Conservation (phyloP, 2,888 invertebrate species). For the Tetragnatha montana region DNA sequence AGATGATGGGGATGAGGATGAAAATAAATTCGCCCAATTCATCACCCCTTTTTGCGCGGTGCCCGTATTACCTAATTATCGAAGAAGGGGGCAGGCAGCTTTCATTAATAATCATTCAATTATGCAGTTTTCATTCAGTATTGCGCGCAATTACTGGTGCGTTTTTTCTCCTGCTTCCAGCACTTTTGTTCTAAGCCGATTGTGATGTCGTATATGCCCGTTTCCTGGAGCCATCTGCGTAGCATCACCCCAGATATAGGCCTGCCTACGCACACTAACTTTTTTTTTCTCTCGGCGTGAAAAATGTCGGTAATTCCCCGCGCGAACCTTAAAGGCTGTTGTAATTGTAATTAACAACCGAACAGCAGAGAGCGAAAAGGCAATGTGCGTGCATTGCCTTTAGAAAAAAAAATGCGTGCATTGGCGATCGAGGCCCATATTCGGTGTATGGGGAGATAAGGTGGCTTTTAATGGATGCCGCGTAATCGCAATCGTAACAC, state of each 20-base stretch:
- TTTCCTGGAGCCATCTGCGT: constrained; percentile 55
- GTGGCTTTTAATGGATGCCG: constrained; percentile 46
- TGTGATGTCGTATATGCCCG: constrained; percentile 50
- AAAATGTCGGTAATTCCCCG: constrained; percentile 66
- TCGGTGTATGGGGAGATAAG: constrained; percentile 56
- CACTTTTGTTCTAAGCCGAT: constrained; percentile 54
- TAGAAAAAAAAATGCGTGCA: neutral
- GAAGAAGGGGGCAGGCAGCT: constrained; percentile 31
- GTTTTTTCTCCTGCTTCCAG: constrained; percentile 4
- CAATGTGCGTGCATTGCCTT: too few species aligned
- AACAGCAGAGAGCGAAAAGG: constrained; percentile 2
- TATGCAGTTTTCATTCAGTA: constrained; percentile 63
- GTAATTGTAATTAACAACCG: constrained; percentile 69
- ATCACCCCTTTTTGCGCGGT: constrained; percentile 45
- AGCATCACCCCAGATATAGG: constrained; percentile 51
- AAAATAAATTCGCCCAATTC: constrained; percentile 54
- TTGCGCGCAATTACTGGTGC: constrained; percentile 16
- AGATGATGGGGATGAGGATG: constrained; percentile 34
- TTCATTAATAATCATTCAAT: constrained; percentile 71
- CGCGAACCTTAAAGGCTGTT: constrained; percentile 32
- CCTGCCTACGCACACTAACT: constrained; percentile 30
- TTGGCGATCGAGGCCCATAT: constrained; percentile 51
- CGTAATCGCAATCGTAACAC: constrained; percentile 12
- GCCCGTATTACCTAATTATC: constrained; percentile 67
- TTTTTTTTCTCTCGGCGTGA: constrained; percentile 28